These are phyloP conservation scores for Perca flavescens DNA, from an alignment of 2,113 vertebrate species.

Conservation along the genomic window DNA sequence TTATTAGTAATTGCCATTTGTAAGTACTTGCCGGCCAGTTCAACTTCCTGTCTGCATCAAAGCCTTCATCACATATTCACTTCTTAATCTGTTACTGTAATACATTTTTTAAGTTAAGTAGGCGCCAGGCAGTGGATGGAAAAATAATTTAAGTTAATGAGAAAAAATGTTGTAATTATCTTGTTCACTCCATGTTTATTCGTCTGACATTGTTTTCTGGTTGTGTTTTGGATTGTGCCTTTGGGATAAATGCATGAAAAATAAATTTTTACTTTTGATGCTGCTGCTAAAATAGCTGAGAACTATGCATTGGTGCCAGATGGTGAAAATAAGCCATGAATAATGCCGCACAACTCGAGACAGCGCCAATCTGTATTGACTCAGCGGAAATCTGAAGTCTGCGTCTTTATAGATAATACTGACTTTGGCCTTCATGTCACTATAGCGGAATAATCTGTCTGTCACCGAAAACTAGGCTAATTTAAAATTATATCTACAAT, in stretches of 20 bases:
- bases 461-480: background rate
- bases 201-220: conserved; percentile 45
- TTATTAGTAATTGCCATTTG: conserved; percentile 19
- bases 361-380: conserved; percentile 61
- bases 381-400: conserved; percentile 62
- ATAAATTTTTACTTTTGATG: conserved; percentile 57
- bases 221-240: conserved; percentile 52
- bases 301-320: conserved; percentile 69
- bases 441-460: conserved; percentile 10
- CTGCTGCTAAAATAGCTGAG: conserved; percentile 61
- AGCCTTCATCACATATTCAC: conserved; percentile 16
- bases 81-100: conserved; percentile 41
- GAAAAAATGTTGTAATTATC: conserved; percentile 67
- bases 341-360: conserved; percentile 55
- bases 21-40: conserved; percentile 3
- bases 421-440: conserved; percentile 37
- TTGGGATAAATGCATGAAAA: conserved; percentile 60
- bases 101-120: conserved; percentile 31
- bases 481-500: conserved; percentile 12
- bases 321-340: conserved; percentile 64
- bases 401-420: conserved; percentile 52
- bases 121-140: conserved; percentile 7
- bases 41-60: conserved; percentile 20
- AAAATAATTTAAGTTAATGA: conserved; percentile 53
- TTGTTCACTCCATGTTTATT: conserved; percentile 53